Evolutionary conservation across 2,888 invertebrate genomes (phyloP), one percentile per base, ranked within the genome.

Genomic region (Campoletis raptor): DNA sequence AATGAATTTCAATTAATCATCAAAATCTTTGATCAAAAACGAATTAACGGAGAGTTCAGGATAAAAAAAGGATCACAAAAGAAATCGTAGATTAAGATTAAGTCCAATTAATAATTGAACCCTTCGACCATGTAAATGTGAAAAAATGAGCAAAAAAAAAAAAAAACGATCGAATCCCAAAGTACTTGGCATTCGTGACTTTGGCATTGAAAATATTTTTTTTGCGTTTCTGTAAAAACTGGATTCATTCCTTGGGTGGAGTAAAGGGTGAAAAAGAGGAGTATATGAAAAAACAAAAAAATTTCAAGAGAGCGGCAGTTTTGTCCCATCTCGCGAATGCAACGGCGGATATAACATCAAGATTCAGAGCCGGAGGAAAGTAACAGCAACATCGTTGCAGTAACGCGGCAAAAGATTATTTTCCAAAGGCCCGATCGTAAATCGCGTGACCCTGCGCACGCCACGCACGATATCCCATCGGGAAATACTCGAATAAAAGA

Each of bases 341-440:
- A 57, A 15, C 37, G 37, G n/a, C 54, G 10, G n/a, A 37, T 52
- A 21, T 73, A 73, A 37, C 57, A 74, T 74, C 54, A 8, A 77
- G 83, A 83, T n/a, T 54, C 69, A 77, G 61, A 48, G 54, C 48
- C 40, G 12, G 70, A 52, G 42, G 40, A 48, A 66, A 42, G 54
- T 70, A 66, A 42, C 36, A 73, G 80, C 66, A 73, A 64, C 76
- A 77, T 69, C 69, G 73, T 61, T 61, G 48, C 67, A 73, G 61
- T 67, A 52, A 73, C 67, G 81, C 76, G 81, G 73, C 73, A 15
- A 81, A 78, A 81, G 72, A 82, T 88, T 88, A 83, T 86, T 87
- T 85, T n/a, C 76, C 80, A 85, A 88, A 85, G 86, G 87, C 83
- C 70, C 74, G 86, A 87, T 87, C 88, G 88, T 88, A 88, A 88